Conservation (phyloP, 2,888 invertebrate genomes). For the Melikaiella ostensackeni region DNA sequence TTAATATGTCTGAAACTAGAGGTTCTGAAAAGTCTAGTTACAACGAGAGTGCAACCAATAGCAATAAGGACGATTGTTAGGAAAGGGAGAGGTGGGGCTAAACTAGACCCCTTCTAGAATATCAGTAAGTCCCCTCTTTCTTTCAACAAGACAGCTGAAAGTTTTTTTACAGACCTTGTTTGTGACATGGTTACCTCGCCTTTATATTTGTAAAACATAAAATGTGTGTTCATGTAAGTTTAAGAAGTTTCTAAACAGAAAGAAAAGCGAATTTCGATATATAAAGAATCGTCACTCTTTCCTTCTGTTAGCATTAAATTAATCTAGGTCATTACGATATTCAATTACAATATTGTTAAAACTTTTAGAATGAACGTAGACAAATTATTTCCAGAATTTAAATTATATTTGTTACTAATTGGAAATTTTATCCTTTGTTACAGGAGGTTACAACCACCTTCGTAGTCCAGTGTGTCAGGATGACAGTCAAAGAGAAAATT, state of each 20-base stretch:
- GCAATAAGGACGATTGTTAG: constrained; percentile 3
- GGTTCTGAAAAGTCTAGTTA: background rate
- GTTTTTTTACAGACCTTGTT: background rate
- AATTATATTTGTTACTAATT: background rate
- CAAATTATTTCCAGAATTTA: background rate
- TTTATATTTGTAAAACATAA: background rate
- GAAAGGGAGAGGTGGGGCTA: constrained; percentile 23
- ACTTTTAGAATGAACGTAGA: background rate
- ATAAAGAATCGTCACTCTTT: too few species aligned
- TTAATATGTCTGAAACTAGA: too few species aligned
- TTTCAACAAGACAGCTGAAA: constrained; percentile 13
- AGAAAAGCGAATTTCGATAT: background rate
- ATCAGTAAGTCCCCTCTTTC: constrained; percentile 18
- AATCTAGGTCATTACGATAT: too few species aligned
- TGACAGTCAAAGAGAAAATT: constrained; percentile 71
- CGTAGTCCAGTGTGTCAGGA: constrained; percentile 79
- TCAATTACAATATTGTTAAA: too few species aligned
- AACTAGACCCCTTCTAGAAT: constrained; percentile 12
- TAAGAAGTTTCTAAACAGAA: background rate
- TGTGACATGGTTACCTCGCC: constrained; percentile 8
- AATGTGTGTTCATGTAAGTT: background rate
- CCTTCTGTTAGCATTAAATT: too few species aligned
- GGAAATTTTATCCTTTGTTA: constrained; percentile 54
- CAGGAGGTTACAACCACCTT: constrained; percentile 80
- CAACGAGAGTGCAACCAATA: background rate